These are phyloP conservation scores for Phorcus lineatus DNA, from an alignment of 2,888 invertebrate genomes.

Conservation along the genomic window DNA sequence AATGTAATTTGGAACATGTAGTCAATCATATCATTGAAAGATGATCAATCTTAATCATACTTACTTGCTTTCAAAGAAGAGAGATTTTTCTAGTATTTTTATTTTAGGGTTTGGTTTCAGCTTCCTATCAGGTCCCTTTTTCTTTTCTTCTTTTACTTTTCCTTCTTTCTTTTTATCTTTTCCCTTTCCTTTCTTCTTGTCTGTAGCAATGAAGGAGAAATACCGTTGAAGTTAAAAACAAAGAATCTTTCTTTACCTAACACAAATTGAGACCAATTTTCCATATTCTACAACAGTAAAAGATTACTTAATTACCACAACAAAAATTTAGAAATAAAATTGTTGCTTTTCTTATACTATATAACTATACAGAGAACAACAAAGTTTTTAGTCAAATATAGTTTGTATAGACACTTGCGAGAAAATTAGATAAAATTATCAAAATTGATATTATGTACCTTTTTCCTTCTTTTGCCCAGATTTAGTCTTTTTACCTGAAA, in stretches of 20 bases:
- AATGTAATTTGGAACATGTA: too few species aligned
- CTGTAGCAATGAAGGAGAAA: slow-evolving; percentile 25
- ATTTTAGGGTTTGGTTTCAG: slow-evolving; percentile 74
- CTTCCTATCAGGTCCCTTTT: slow-evolving; percentile 64
- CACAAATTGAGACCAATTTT: too few species aligned
- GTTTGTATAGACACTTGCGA: too few species aligned
- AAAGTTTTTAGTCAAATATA: too few species aligned
- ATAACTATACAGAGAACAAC: too few species aligned
- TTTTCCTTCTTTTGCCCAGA: slow-evolving; percentile 24
- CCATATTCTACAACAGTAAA: too few species aligned
- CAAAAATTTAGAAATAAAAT: too few species aligned
- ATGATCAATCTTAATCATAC: slow-evolving; percentile 36
- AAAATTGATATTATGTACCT: background rate
- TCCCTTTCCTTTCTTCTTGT: slow-evolving; percentile 35
- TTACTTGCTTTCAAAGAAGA: slow-evolving; percentile 75
- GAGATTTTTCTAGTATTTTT: slow-evolving; percentile 73
- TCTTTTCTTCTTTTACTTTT: slow-evolving; percentile 49
- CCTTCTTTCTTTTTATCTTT: slow-evolving; percentile 44
- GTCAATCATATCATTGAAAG: too few species aligned
- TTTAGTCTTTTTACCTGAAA: slow-evolving; percentile 16
- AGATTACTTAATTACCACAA: too few species aligned
- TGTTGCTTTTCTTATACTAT: too few species aligned
- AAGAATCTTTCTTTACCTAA: background rate
- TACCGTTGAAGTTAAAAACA: background rate
- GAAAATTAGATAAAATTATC: too few species aligned